These are phyloP conservation scores for Tetramorium alpestre DNA, from an alignment of 1,140 invertebrate species.

Conservation along the genomic window DNA sequence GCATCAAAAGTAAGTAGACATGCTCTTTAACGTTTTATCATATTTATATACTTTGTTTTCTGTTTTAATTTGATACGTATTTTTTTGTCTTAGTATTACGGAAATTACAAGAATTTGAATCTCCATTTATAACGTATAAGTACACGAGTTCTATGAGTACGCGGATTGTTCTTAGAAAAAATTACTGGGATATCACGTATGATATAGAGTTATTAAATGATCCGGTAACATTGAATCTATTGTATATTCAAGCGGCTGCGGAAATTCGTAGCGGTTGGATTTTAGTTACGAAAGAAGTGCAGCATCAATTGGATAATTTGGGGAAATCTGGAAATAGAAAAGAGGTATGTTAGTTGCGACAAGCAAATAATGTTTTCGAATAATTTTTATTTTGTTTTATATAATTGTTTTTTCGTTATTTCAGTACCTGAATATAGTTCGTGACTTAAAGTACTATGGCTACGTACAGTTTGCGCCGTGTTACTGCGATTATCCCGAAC, in stretches of 20 bases:
- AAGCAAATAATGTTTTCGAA: not conserved
- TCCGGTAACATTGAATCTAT: conserved; percentile 92
- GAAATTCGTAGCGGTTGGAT: conserved; percentile 96
- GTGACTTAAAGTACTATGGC: conserved; percentile 94
- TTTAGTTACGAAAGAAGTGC: conserved; percentile 89
- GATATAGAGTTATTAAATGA: conserved; percentile 94
- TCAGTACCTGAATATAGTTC: conserved; percentile 93
- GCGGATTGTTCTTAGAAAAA: conserved; percentile 80
- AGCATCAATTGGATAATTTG: conserved; percentile 89
- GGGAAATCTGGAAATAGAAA: conserved; percentile 92
- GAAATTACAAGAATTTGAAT: conserved; percentile 98
- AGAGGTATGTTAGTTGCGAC: conserved; percentile 87
- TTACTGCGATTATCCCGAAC: conserved; percentile 91
- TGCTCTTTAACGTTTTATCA: conserved; percentile 1
- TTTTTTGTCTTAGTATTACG: conserved; percentile 89
- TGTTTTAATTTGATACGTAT: conserved; percentile 16
- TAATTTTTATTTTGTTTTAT: conserved; percentile 49
- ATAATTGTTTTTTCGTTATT: conserved; percentile 75
- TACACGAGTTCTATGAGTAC: conserved; percentile 80
- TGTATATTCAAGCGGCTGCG: conserved; percentile 94
- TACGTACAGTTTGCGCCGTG: conserved; percentile 94
- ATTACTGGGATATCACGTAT: conserved; percentile 95
- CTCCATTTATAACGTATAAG: conserved; percentile 95
- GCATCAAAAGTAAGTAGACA: conserved; percentile 55
- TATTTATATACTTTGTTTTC: not conserved